phyloP scores from a whole-genome alignment of 2,113 vertebrate genomes.

The Hippotragus niger region DNA sequence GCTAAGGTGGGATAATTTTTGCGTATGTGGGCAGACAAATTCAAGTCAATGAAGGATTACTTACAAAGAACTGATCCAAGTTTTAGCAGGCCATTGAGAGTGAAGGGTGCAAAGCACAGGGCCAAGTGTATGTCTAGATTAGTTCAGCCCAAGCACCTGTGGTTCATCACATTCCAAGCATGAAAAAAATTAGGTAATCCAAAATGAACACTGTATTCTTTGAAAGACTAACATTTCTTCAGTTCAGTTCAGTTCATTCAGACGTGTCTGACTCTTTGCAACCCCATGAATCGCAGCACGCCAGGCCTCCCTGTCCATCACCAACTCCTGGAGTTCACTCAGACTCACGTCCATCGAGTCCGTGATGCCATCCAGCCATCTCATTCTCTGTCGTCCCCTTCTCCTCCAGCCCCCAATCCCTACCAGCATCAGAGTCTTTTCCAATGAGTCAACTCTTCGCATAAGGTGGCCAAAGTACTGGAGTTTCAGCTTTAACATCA shows the following conservation, averaged over 20 bases:
- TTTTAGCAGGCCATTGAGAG: background rate
- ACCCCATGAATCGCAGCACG: no score
- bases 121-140: background rate
- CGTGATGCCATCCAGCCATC: no score
- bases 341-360: no score
- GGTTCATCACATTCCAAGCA: background rate
- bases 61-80: background rate
- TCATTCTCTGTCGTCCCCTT: accelerated
- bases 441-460: no score
- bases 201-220: background rate
- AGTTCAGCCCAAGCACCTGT: background rate
- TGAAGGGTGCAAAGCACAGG: background rate
- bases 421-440: no score
- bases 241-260: no score
- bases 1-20: background rate
- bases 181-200: background rate
- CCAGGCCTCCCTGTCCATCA: no score
- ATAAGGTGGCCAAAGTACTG: no score
- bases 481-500: no score
- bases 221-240: background rate
- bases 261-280: no score
- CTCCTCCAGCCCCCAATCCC: no score
- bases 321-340: no score
- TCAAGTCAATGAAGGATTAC: background rate
- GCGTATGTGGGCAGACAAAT: background rate